Base-by-base conservation (phyloP, 2,113 vertebrate species). In the Grallaria varia region DNA sequence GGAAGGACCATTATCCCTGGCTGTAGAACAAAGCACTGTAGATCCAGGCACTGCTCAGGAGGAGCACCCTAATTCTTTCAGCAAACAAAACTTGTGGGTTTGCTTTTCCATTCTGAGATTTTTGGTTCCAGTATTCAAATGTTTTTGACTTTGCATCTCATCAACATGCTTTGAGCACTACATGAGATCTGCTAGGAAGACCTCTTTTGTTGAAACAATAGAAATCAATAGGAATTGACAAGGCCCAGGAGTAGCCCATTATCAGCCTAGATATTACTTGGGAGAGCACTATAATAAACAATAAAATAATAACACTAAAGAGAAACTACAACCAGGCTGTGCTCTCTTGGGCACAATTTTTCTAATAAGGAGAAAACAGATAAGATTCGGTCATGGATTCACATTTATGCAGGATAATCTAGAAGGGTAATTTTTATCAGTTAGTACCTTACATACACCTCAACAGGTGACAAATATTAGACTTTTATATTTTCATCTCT, bases 221-320 rank as follows among this genome's bases (percentile, higher is more conserved):
- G 39, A 85, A 85, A 83, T 80, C 27, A 83, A 35, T 22, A 68
- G 44, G 21, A 72, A 59, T 58, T 75, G 28, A 53, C 22, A 53
- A 0, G 0, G 10, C 35, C 19, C 27, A 55, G 14, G 22, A 12
- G 4, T 18, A 50, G 24, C 73, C 52, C 8, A 19, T 62, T 63
- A 49, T 17, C 63, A 79, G 80, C 10, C 7, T 60, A n/a, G 21
- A 8, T 84, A 45, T 28, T 73, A 28, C 31, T 78, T 66, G 59
- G n/a, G 53, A 93, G 82, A 83, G 3, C 28, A 37, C 13, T 55
- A 14, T 44, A 86, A 87, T 60, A 71, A 79, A 25, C 16, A 78
- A 60, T n/a, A 60, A 84, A 64, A 56, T 56, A 76, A 55, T 37
- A 37, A 35, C 6, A 58, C 7, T 30, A 80, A 55, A 77, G 58